A percentile compares a stretch with the other conserved stretches of the same genome.
Conservation (phyloP, 2,797 vertebrate genomes). For the Phyllotis vaccarum region DNA sequence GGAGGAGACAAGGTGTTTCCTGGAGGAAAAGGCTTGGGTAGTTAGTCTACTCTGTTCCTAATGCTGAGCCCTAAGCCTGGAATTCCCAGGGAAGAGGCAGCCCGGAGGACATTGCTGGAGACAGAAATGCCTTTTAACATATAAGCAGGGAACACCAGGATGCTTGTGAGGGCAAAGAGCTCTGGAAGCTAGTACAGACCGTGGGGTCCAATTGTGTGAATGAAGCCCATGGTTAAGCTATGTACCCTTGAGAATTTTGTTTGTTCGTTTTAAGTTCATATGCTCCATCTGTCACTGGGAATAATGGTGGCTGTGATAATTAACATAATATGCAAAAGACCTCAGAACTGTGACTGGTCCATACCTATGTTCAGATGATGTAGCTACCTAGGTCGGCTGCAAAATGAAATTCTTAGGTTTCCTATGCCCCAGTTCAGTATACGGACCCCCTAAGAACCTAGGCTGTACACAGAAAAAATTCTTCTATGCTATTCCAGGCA, state of each 20-base stretch:
- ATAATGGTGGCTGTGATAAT: background rate
- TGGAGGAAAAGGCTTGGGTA: background rate
- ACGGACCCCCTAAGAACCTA: background rate
- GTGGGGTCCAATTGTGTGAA: background rate
- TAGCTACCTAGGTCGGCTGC: background rate
- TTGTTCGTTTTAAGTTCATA: background rate
- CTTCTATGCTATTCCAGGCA: background rate
- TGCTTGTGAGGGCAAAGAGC: background rate
- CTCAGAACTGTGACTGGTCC: background rate
- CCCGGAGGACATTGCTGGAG: background rate
- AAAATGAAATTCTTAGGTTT: background rate
- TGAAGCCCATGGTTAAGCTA: background rate
- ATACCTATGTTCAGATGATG: too few species aligned
- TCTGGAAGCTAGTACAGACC: background rate
- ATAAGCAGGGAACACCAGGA: background rate
- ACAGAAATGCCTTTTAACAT: background rate
- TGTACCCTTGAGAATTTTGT: background rate
- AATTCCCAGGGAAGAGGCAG: background rate
- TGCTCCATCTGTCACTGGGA: background rate
- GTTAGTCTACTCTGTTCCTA: background rate
- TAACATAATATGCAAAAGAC: background rate
- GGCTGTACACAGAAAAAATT: background rate
- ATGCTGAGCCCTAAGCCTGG: background rate
- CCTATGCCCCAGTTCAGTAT: rapidly evolving
- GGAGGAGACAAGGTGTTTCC: conserved; percentile 58